Evolutionary conservation across 2,113 vertebrate genomes (phyloP).

Genomic region (Neolamprologus kungweensis): DNA sequence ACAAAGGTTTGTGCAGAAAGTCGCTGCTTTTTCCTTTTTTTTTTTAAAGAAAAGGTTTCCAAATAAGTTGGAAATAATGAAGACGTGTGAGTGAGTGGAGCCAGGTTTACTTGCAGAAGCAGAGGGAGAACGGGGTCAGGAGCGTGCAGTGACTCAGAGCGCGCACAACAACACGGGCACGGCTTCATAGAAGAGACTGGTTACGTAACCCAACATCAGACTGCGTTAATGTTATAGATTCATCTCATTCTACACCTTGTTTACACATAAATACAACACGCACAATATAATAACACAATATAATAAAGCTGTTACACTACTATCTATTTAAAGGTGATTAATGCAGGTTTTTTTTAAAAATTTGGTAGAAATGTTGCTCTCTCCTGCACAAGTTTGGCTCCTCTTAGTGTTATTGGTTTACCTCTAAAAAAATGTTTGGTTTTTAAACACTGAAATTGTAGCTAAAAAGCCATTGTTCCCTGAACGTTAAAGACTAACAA

Average conservation of each 20-base stretch:
- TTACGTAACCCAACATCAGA: background rate
- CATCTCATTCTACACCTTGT: background rate
- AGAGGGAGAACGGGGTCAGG: background rate
- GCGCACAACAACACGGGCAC: background rate
- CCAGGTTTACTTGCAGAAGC: background rate
- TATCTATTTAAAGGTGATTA: background rate
- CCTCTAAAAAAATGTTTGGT: background rate
- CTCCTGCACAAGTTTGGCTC: background rate
- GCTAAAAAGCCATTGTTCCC: background rate
- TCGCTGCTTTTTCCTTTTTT: fast-evolving
- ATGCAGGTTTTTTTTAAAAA: fast-evolving
- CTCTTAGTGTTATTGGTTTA: background rate
- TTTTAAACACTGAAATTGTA: background rate
- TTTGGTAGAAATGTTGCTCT: background rate
- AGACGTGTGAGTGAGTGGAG: background rate
- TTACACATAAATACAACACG: background rate
- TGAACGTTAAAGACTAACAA: background rate
- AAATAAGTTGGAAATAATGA: background rate
- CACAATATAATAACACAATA: background rate
- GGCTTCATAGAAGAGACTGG: background rate
- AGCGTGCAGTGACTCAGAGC: background rate
- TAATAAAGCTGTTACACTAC: background rate
- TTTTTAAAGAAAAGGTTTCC: background rate
- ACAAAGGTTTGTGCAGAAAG: background rate
- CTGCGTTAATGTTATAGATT: background rate